Conservation (phyloP, 2,113 vertebrate genomes). For the Coptodon rendalli region DNA sequence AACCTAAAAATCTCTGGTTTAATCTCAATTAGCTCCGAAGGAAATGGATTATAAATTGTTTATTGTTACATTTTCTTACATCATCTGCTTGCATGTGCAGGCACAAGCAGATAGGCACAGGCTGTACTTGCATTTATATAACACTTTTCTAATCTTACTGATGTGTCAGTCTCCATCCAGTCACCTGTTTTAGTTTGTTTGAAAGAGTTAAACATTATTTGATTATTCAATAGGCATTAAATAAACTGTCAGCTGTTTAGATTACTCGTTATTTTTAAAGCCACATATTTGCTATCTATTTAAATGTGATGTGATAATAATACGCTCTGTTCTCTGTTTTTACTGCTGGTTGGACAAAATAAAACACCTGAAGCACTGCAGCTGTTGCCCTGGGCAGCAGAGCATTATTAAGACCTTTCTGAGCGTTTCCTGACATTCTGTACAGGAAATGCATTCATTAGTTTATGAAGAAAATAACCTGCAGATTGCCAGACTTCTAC, state of each 20-base stretch:
- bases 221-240: neutral
- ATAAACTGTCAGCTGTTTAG: neutral
- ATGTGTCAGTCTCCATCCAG: neutral
- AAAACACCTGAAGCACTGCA: neutral
- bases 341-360: neutral
- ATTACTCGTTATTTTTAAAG: neutral
- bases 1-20: neutral
- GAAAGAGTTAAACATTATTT: neutral
- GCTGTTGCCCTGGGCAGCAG: neutral
- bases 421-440: neutral
- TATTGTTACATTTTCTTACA: neutral
- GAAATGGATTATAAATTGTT: neutral
- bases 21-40: neutral
- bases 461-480: neutral
- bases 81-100: neutral
- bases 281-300: neutral
- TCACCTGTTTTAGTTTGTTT: neutral
- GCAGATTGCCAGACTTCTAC: neutral
- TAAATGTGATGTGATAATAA: neutral
- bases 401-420: neutral
- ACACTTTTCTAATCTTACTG: neutral
- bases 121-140: neutral
- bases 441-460: neutral
- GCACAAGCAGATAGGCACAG: neutral
- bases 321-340: neutral